Evolutionary conservation across 2,113 vertebrate genomes (phyloP), one percentile per base, ranked within the genome.

Genomic region (Neotoma lepida): DNA sequence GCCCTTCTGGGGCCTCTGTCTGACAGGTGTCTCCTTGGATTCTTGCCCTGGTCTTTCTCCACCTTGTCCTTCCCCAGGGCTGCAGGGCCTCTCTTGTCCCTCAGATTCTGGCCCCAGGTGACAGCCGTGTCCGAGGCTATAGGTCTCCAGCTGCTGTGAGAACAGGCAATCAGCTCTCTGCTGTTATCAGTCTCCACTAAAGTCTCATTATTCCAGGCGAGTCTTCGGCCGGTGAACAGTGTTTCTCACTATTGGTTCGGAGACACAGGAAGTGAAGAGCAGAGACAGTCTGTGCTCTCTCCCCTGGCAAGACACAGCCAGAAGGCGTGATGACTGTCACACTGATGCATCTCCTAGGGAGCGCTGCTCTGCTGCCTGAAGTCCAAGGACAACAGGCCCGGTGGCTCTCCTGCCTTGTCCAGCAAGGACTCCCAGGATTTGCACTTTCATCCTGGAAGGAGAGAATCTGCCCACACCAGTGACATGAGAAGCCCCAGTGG

Each of bases 221-320:
- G 20, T 9, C 22, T 87, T 46, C 4, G 49, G 13, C 8, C 14
- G 63, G 33, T 2, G n/a, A 46, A 9, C 49, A 18, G 1, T 0
- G 64, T n/a, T 33, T 44, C 41, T 56, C 4, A 0, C 14, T 17
- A 44, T 3, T 2, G 3, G 0, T 4, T 6, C 10, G 22, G 54
- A 64, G 18, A 39, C 2, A 13, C 14, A 73, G 12, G 20, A 35
- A 28, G 5, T 13, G 1, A 35, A 13, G 46, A 18, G 4, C 0
- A 1, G 58, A 26, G 28, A 1, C 1, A 0, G 17, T 41, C 12
- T 33, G 9, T 24, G 39, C 76, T 9, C 15, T 5, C 18, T 51
- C 7, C 39, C 24, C 0, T 15, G 54, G 0, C 54, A 88, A 63
- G 17, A 20, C 8, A 15, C 8, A 2, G 44, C 17, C 2, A 9